A percentile compares a stretch with the other conserved stretches of the same genome.
These are phyloP conservation scores for Corythornis madagascariensis DNA, from an alignment of 2,113 vertebrate genomes.

Conservation along the genomic window DNA sequence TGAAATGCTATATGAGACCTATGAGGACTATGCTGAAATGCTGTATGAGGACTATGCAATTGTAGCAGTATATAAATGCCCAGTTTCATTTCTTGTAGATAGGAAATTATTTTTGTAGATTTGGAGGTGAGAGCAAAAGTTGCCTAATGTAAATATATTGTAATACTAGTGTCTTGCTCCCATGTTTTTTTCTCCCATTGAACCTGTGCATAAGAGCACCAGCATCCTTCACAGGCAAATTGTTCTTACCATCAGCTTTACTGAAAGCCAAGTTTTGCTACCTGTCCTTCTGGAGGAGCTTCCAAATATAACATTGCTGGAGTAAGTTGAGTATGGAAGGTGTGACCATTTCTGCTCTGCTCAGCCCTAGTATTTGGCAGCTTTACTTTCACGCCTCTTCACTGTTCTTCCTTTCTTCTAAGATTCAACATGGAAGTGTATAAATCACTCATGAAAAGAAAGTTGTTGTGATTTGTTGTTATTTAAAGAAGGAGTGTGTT, in stretches of 20 bases:
- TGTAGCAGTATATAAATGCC: not conserved
- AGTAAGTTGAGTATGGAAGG: not conserved
- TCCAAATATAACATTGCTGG: not conserved
- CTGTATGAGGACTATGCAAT: not conserved
- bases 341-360: not conserved
- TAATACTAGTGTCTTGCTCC: rapidly evolving
- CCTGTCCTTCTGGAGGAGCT: not conserved
- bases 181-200: not conserved
- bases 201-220: not conserved
- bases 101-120: not conserved
- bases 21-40: not conserved
- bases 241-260: not conserved
- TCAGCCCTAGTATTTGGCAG: not conserved
- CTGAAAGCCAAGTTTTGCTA: not conserved
- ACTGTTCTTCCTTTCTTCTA: not conserved
- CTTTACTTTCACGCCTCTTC: not conserved
- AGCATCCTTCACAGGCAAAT: not conserved
- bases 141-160: not conserved
- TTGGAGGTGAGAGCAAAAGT: not conserved
- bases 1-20: not conserved
- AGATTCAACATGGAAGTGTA: not conserved
- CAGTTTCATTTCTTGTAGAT: not conserved
- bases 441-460: not conserved
- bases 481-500: not conserved
- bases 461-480: not conserved